A percentile compares a stretch with the other conserved stretches of the same genome.
Conservation (phyloP, 1,140 invertebrate genomes). For the Drosophila insularis region DNA sequence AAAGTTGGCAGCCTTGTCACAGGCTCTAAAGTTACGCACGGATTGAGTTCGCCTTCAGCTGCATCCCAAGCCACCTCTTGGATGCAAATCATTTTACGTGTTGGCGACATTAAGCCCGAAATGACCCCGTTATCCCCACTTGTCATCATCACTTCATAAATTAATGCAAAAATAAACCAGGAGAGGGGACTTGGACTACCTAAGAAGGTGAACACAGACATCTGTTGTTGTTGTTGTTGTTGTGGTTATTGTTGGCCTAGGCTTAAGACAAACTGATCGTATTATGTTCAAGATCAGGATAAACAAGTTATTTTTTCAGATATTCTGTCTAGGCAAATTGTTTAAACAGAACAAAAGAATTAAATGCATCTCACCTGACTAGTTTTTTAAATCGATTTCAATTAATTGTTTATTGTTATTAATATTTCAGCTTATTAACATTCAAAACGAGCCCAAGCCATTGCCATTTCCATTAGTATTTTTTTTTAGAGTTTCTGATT, state of each 20-base stretch:
- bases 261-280: conserved; percentile 13
- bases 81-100: conserved; percentile 81
- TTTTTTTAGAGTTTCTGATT: too few species aligned
- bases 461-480: too few species aligned
- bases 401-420: too few species aligned
- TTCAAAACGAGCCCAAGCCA: too few species aligned
- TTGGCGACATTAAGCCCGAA: conserved; percentile 82
- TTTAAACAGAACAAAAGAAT: conserved; percentile 17
- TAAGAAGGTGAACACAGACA: conserved; percentile 5
- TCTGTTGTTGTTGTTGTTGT: background rate
- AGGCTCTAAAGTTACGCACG: conserved; percentile 70
- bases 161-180: conserved; percentile 64
- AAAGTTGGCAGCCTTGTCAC: conserved; percentile 62
- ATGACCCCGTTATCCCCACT: conserved; percentile 82
- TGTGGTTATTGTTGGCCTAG: conserved; percentile 11
- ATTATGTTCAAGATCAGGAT: conserved; percentile 18
- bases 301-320: background rate
- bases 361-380: background rate
- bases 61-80: conserved; percentile 39
- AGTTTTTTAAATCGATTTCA: background rate
- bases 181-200: background rate
- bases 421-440: too few species aligned
- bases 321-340: background rate
- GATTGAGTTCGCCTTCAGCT: conserved; percentile 48
- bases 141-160: conserved; percentile 82